phyloP scores from a whole-genome alignment of 2,888 invertebrate species.

The Caenorhabditis afra region DNA sequence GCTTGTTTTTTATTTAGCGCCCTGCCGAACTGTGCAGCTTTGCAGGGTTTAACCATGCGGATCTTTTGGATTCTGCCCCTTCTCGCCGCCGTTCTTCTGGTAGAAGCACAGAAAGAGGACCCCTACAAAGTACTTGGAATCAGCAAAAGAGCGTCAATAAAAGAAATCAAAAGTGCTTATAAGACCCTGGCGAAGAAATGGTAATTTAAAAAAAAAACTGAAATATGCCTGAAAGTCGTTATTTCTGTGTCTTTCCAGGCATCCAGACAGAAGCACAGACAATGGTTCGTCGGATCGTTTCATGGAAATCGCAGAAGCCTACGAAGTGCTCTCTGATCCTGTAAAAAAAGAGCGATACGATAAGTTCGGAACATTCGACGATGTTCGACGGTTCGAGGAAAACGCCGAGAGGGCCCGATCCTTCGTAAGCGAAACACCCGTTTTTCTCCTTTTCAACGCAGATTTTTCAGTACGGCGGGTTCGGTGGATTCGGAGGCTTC shows the following conservation, averaged over 20 bases:
- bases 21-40: not conserved
- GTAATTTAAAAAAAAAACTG: no score
- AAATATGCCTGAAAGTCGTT: no score
- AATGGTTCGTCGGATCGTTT: conserved; percentile 75
- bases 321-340: conserved; percentile 75
- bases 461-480: conserved; percentile 64
- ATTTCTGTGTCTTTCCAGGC: no score
- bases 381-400: conserved; percentile 51
- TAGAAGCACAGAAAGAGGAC: conserved; percentile 54
- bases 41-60: conserved; percentile 41
- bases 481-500: conserved; percentile 63
- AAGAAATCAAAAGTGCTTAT: conserved; percentile 92
- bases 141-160: conserved; percentile 86
- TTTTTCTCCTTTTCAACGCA: not conserved
- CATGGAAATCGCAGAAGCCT: conserved; percentile 76
- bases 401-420: conserved; percentile 46
- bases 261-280: conserved; percentile 77
- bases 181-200: conserved; percentile 93
- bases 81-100: not conserved
- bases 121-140: conserved; percentile 85
- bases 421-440: conserved; percentile 67
- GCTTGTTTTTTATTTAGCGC: conserved; percentile 3
- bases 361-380: conserved; percentile 76
- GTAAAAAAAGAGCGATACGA: conserved; percentile 74
- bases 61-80: conserved; percentile 26